A percentile compares a stretch with the other conserved stretches of the same genome.
Evolutionary conservation across 2,888 invertebrate species (phyloP).

Genomic region (Tenodera sinensis): DNA sequence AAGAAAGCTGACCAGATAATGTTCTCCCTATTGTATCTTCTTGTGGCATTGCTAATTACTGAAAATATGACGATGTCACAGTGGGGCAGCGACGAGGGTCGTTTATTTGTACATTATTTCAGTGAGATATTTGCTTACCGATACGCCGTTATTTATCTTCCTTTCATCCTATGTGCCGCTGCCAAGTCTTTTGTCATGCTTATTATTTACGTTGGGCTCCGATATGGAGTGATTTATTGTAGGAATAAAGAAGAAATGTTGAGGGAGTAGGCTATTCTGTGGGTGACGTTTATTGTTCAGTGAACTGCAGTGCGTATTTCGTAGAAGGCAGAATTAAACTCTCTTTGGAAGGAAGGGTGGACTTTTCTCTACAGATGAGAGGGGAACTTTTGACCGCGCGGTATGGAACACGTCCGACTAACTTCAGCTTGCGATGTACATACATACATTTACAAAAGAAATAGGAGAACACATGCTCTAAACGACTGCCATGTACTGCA

Average conservation of each 20-base stretch:
- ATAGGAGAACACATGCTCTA: neutral
- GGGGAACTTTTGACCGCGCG: neutral
- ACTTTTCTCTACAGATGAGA: neutral
- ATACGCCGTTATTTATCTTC: neutral
- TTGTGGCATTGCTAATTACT: no score
- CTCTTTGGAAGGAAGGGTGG: neutral
- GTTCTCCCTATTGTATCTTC: no score
- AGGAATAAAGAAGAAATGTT: neutral
- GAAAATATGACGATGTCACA: no score
- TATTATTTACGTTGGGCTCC: neutral
- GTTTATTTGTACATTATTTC: neutral
- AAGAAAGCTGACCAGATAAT: no score
- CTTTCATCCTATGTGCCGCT: neutral
- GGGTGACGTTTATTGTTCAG: neutral
- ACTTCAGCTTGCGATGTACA: neutral
- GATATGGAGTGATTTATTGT: neutral
- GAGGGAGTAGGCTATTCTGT: neutral
- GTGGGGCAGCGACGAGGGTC: neutral
- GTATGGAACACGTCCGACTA: neutral
- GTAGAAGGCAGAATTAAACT: neutral
- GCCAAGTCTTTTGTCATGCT: neutral
- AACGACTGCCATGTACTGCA: no score
- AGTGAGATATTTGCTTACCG: neutral
- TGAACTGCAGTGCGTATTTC: neutral
- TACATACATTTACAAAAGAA: neutral